phyloP scores from a whole-genome alignment of 1,140 invertebrate genomes.

The Globodera rostochiensis region DNA sequence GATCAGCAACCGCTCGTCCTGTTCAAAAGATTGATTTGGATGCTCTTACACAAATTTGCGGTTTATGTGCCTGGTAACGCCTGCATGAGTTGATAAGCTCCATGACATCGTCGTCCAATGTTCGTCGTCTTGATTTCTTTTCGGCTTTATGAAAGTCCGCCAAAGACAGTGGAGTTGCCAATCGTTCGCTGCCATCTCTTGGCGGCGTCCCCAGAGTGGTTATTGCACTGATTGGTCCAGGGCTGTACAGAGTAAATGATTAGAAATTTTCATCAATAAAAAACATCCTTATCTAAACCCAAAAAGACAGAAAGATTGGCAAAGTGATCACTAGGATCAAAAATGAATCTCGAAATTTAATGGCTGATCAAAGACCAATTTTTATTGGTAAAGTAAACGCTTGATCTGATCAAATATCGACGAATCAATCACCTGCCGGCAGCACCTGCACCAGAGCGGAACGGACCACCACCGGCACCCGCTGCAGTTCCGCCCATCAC shows the following conservation, averaged over 20 bases:
- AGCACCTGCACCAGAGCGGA: background rate
- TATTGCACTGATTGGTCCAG: background rate
- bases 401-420: too few relatives aligned
- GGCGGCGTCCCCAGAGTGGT: background rate
- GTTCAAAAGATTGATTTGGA: background rate
- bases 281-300: too few relatives aligned
- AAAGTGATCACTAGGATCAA: background rate
- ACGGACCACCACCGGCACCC: background rate
- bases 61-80: constrained; percentile 51
- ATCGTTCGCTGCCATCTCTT: background rate
- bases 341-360: too few relatives aligned
- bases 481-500: constrained; percentile 40
- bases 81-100: constrained; percentile 60
- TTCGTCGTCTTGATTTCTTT: constrained; percentile 35
- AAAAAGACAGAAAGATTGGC: too few relatives aligned
- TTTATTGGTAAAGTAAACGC: too few relatives aligned
- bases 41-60: background rate
- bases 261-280: too few relatives aligned
- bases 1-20: constrained; percentile 38
- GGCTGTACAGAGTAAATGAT: background rate
- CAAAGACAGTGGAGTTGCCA: background rate
- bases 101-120: constrained; percentile 60
- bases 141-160: constrained; percentile 11
- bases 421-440: background rate
- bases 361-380: too few relatives aligned